Conservation (phyloP, 2,888 invertebrate species). For the Syrphus vitripennis region DNA sequence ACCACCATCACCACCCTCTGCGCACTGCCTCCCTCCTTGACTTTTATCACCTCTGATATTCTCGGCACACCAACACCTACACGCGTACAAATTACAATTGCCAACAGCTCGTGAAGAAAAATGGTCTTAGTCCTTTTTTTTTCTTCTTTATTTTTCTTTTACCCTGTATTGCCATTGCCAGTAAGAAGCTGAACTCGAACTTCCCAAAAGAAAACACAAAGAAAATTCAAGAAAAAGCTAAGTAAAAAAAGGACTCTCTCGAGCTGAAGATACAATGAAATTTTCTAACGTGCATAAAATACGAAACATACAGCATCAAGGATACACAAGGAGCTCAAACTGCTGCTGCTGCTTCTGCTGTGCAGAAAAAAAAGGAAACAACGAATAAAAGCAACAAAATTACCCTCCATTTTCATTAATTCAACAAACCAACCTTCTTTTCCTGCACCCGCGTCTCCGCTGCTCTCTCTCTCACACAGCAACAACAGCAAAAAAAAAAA, state of each 20-base stretch:
- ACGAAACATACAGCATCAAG: constrained; percentile 61
- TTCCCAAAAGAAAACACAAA: constrained; percentile 36
- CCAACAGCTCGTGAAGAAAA: constrained; percentile 65
- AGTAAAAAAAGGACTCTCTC: constrained; percentile 24
- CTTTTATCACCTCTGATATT: constrained; percentile 67
- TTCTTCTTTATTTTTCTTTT: neutral
- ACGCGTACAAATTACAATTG: constrained; percentile 59
- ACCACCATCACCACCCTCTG: neutral
- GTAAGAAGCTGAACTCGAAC: constrained; percentile 32
- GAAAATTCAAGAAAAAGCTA: constrained; percentile 32
- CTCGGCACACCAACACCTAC: constrained; percentile 24
- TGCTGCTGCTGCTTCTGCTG: constrained; percentile 25
- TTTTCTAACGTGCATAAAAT: constrained; percentile 69
- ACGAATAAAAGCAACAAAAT: constrained; percentile 64
- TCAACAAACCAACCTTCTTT: constrained; percentile 28
- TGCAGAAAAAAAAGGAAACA: constrained; percentile 10
- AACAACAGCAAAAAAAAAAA: neutral
- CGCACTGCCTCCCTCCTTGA: constrained; percentile 16
- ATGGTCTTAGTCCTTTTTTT: constrained; percentile 26
- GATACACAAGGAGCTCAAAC: constrained; percentile 42
- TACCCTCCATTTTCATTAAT: constrained; percentile 66
- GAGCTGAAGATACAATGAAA: constrained; percentile 63
- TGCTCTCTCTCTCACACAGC: neutral
- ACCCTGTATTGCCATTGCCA: neutral
- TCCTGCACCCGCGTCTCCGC: constrained; percentile 3